Conservation (phyloP, 2,113 vertebrate species). For the Plotosus lineatus region DNA sequence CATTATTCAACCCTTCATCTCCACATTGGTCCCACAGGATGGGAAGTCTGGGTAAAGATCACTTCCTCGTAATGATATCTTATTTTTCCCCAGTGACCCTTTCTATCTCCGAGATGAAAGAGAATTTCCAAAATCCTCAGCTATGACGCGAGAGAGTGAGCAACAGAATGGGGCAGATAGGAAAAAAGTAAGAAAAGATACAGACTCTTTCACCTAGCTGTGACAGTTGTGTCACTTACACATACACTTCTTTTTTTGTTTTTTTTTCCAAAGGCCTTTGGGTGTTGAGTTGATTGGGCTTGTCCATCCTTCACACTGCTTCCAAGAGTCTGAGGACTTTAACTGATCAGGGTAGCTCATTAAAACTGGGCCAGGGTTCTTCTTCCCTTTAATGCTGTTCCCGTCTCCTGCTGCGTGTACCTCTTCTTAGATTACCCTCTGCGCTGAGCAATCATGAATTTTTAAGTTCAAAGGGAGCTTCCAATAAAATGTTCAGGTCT, state of each 20-base stretch:
- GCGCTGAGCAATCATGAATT: slow-evolving; percentile 39
- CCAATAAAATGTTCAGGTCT: slow-evolving; percentile 2
- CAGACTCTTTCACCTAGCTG: slow-evolving; percentile 39
- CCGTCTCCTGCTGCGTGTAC: slow-evolving; percentile 29
- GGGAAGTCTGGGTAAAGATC: slow-evolving; percentile 61
- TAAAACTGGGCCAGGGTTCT: slow-evolving; percentile 47
- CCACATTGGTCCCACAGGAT: slow-evolving; percentile 58
- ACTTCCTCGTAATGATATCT: slow-evolving; percentile 56
- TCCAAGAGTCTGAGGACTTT: slow-evolving; percentile 48
- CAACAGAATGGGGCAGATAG: slow-evolving; percentile 14
- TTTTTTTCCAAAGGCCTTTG: slow-evolving; percentile 10
- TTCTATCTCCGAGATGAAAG: slow-evolving; percentile 30
- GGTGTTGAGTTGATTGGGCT: slow-evolving; percentile 38
- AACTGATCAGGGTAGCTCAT: slow-evolving; percentile 54
- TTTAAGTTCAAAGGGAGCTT: slow-evolving; percentile 36
- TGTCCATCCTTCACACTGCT: slow-evolving; percentile 33
- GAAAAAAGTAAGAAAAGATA: slow-evolving; percentile 26
- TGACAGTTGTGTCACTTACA: slow-evolving; percentile 32
- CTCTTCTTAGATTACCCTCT: slow-evolving; percentile 28
- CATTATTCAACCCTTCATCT: slow-evolving; percentile 64
- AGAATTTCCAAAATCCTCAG: slow-evolving; percentile 36
- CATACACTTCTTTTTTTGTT: background rate
- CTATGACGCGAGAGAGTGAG: slow-evolving; percentile 30
- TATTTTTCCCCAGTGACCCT: slow-evolving; percentile 58
- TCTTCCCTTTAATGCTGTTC: slow-evolving; percentile 50